Evolutionary conservation across 2,113 vertebrate species (phyloP).

Genomic region (Gambusia holbrooki): DNA sequence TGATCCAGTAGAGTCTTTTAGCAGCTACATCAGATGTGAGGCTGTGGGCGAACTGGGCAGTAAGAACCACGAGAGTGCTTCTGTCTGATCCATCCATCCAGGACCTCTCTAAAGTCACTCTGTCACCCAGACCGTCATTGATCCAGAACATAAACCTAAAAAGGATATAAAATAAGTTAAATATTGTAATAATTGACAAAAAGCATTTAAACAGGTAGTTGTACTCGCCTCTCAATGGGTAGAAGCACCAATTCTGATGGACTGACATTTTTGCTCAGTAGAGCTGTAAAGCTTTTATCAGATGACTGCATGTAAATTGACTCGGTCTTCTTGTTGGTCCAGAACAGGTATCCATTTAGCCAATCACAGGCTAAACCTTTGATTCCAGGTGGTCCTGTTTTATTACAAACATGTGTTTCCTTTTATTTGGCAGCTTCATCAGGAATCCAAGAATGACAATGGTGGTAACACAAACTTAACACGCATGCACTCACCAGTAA

Average conservation of each 20-base stretch:
- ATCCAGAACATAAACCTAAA: constrained; percentile 89
- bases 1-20: constrained; percentile 89
- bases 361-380: constrained; percentile 88
- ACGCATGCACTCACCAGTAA: constrained; percentile 75
- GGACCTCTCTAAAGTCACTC: constrained; percentile 81
- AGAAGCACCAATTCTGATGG: constrained; percentile 85
- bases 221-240: constrained; percentile 82
- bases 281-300: constrained; percentile 76
- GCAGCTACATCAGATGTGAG: constrained; percentile 83
- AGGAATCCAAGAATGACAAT: background rate
- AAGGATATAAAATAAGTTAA: background rate
- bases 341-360: constrained; percentile 88
- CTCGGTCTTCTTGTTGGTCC: constrained; percentile 82
- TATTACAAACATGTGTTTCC: background rate
- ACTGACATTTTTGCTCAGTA: constrained; percentile 84
- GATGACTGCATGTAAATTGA: constrained; percentile 81
- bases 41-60: constrained; percentile 82
- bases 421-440: background rate
- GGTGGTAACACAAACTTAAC: background rate
- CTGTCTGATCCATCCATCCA: constrained; percentile 89
- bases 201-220: too few relatives aligned
- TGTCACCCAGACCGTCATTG: constrained; percentile 73
- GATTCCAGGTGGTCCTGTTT: constrained; percentile 79
- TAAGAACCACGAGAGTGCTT: constrained; percentile 75
- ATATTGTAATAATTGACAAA: background rate